phyloP scores from a whole-genome alignment of 2,113 vertebrate species.

The Climacteris rufus region DNA sequence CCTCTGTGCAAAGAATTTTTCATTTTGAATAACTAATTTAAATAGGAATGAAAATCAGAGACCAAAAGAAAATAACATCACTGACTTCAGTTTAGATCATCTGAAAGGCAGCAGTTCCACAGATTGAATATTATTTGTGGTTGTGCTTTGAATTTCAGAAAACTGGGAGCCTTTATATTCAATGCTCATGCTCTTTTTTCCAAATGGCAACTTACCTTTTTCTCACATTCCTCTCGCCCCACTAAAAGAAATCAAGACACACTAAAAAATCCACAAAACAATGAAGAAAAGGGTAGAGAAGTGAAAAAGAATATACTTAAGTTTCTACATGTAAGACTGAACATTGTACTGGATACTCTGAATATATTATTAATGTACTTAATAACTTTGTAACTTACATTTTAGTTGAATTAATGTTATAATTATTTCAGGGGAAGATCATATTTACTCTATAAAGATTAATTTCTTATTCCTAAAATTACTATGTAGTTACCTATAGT shows the following conservation, averaged over 20 bases:
- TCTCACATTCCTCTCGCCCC: accelerated
- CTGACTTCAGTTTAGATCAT: background rate
- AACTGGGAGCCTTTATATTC: background rate
- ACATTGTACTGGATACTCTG: background rate
- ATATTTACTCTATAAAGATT: background rate
- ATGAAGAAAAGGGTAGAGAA: accelerated
- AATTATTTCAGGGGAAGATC: background rate
- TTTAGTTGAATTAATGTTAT: background rate
- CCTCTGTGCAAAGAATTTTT: background rate
- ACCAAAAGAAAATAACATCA: background rate
- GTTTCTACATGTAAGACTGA: background rate
- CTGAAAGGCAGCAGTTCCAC: background rate
- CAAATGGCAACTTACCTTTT: background rate
- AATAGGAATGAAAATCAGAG: background rate
- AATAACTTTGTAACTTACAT: background rate
- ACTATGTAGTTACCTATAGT: background rate
- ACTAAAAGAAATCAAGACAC: too few species aligned
- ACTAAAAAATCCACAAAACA: background rate
- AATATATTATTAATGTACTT: background rate
- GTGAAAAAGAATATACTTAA: background rate
- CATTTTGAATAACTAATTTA: background rate
- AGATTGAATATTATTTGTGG: background rate
- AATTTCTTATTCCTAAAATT: background rate
- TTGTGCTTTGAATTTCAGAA: background rate
- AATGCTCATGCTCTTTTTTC: accelerated